Evolutionary conservation across 2,888 invertebrate species (phyloP), one percentile per base, ranked within the genome.

Genomic region (Microplitis deprimator): DNA sequence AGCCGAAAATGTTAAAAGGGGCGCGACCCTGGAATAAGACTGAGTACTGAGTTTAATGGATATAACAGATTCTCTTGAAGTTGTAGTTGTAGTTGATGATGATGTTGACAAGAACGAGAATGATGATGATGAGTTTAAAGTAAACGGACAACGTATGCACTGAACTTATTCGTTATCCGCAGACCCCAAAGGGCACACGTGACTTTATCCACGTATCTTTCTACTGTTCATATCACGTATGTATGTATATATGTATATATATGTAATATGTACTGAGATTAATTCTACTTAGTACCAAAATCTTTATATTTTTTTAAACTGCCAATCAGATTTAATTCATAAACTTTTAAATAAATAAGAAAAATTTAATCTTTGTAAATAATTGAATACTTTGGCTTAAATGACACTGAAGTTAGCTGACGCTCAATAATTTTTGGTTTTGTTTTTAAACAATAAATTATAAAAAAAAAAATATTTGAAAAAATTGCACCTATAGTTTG

Each of bases 171-270:
- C 29, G 29, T 29, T 29, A 29, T 29, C 29, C 29, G 29, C 67
- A 50, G 70, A 81, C 82, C 85, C 84, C 81, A 82, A 82, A 83
- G 86, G 86, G 84, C 80, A 84, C 89, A 88, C 89, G 89, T 88
- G 89, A 89, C 88, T 87, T 84, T 50, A 50, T 50, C 50, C 50
- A 84, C 85, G 84, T 87, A 13, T 50, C 13, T 50, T 83, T 77
- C 68, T 75, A 68, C 62, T 50, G 50, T 50, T 13, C 75, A 75
- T 68, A 71, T 62, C 62, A 70, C 40, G 67, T 68, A 29, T 29
- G 29, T 29, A 29, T 29, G 29, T 29, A 29, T 4, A 29, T 29
- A 4, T 4, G 3, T 0, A 29, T 29, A 3, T 29, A 29, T 29
- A 29, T 29, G 4, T 29, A 29, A 29, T 16, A 71, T 67, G 65